Percentiles rank a stretch among this genome's conserved stretches.
These are phyloP conservation scores for Corythornis cristatus DNA, from an alignment of 2,113 vertebrate species.

Conservation along the genomic window DNA sequence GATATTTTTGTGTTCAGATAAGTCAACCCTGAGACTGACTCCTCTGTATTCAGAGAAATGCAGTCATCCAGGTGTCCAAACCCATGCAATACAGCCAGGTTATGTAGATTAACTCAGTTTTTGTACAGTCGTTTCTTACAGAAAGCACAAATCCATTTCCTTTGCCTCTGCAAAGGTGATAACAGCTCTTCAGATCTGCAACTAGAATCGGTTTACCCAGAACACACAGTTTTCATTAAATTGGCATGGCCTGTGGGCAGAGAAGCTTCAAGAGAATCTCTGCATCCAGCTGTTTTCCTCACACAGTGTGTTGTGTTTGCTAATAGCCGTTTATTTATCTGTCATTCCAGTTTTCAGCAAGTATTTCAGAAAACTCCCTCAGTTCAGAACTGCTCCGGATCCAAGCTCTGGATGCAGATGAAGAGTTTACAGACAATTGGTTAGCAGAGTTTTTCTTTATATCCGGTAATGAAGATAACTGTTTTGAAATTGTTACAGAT, in stretches of 20 bases:
- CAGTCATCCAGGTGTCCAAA: background rate
- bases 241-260: background rate
- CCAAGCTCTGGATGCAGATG: slow-evolving; percentile 83
- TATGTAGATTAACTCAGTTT: background rate
- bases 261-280: background rate
- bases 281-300: background rate
- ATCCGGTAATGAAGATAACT: slow-evolving; percentile 88
- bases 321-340: slow-evolving; percentile 31
- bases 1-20: background rate
- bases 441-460: slow-evolving; percentile 82
- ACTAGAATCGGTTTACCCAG: background rate
- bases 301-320: background rate
- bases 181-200: background rate
- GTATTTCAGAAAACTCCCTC: slow-evolving; percentile 85
- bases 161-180: background rate
- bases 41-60: background rate
- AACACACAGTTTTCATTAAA: background rate
- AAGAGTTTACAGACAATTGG: slow-evolving; percentile 85
- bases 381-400: slow-evolving; percentile 85
- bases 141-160: background rate
- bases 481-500: slow-evolving; percentile 88
- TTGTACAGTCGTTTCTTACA: background rate
- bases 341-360: slow-evolving; percentile 82
- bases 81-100: accelerated
- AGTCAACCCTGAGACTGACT: background rate